Percentiles rank a stretch among this genome's conserved stretches.
phyloP scores from a whole-genome alignment of 2,113 vertebrate genomes.

The Clupea harengus region DNA sequence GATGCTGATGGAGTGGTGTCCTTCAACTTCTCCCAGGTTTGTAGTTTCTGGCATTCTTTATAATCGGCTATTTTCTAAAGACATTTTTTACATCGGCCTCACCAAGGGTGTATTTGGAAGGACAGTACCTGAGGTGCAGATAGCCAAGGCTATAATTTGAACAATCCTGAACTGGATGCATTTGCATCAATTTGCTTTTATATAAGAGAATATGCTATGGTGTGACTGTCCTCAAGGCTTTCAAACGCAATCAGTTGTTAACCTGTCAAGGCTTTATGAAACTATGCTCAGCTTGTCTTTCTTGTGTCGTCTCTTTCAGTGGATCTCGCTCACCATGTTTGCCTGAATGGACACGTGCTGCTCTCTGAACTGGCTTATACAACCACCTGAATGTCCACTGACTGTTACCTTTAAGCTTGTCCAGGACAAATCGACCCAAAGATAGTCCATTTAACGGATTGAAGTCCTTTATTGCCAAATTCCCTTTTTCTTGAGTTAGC shows the following conservation, averaged over 20 bases:
- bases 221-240: neutral
- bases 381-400: neutral
- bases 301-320: constrained; percentile 44
- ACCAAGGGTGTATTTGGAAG: neutral
- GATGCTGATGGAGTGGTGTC: constrained; percentile 72
- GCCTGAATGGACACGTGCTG: constrained; percentile 36
- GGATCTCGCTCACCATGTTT: constrained; percentile 63
- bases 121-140: neutral
- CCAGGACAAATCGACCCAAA: neutral
- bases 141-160: no score
- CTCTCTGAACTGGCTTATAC: neutral
- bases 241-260: neutral
- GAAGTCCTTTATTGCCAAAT: neutral
- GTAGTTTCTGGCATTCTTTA: constrained; percentile 16
- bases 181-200: neutral
- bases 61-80: no score
- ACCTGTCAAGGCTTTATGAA: neutral
- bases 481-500: neutral
- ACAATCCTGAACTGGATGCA: neutral
- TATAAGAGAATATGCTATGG: neutral
- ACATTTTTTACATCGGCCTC: neutral
- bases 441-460: neutral
- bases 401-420: neutral
- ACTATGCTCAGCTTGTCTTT: neutral
- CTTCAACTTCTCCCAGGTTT: constrained; percentile 75